A percentile compares a stretch with the other conserved stretches of the same genome.
Evolutionary conservation across 2,888 invertebrate species (phyloP).

Genomic region (Platynereis dumerilii): DNA sequence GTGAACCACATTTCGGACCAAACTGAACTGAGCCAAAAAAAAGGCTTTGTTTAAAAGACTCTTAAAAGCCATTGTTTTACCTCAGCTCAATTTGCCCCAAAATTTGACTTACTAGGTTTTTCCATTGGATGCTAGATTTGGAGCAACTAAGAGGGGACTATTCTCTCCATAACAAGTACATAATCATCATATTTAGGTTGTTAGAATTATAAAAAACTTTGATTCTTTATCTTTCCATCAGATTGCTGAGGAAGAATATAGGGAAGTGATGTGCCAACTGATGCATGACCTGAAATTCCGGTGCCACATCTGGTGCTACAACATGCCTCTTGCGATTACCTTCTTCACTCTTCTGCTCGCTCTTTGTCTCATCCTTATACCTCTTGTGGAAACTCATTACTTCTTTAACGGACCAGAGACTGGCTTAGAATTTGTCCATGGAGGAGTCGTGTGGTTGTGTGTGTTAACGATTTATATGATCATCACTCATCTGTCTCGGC

Average conservation of each 20-base stretch:
- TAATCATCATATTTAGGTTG: no score
- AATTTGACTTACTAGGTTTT: no score
- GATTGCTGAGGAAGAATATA: slow-evolving; percentile 36
- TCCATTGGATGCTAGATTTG: no score
- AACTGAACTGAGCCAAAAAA: no score
- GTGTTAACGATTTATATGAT: slow-evolving; percentile 35
- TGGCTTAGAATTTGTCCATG: slow-evolving; percentile 38
- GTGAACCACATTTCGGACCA: no score
- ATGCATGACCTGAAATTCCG: slow-evolving; percentile 36
- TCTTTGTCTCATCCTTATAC: slow-evolving; percentile 33
- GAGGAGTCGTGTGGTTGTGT: slow-evolving; percentile 39
- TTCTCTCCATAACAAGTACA: no score
- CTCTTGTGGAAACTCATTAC: slow-evolving; percentile 33
- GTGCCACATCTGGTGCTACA: slow-evolving; percentile 41
- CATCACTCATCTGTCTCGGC: slow-evolving; percentile 33
- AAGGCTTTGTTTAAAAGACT: no score
- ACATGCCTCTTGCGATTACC: slow-evolving; percentile 37
- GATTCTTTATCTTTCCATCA: slow-evolving; percentile 20
- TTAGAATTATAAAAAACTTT: no score
- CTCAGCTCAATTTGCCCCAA: no score
- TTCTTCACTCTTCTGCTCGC: slow-evolving; percentile 35
- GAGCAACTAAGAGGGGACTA: no score
- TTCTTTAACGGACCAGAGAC: slow-evolving; percentile 24
- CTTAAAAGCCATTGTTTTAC: no score
- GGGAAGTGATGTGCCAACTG: slow-evolving; percentile 30